These are phyloP conservation scores for Urechis unicinctus DNA, from an alignment of 2,888 invertebrate species.

Conservation along the genomic window DNA sequence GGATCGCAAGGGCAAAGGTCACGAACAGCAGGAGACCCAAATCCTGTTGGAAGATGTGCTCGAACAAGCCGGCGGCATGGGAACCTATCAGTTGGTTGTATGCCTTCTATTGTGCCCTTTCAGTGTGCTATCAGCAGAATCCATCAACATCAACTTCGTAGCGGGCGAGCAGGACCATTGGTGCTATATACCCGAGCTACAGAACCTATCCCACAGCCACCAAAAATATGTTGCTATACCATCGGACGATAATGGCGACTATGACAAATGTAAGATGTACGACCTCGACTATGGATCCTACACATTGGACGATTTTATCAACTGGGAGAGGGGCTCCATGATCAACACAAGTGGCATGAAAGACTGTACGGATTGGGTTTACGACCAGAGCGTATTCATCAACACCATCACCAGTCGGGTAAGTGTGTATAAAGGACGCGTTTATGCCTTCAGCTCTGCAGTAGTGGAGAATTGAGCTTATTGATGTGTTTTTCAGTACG, in stretches of 20 bases:
- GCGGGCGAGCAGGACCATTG: constrained; percentile 15
- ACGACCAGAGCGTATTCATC: constrained; percentile 6
- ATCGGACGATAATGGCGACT: not conserved
- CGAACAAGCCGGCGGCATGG: constrained; percentile 4
- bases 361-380: constrained; percentile 10
- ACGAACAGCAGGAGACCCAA: no score
- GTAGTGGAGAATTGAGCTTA: no score
- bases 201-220: constrained; percentile 5
- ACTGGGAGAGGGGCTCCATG: constrained; percentile 10
- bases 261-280: constrained; percentile 11
- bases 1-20: no score
- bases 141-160: constrained; percentile 15
- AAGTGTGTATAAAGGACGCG: no score
- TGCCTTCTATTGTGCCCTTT: constrained; percentile 1
- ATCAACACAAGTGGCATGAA: not conserved
- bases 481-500: constrained; percentile 5
- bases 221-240: constrained; percentile 20
- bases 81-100: constrained; percentile 5
- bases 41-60: constrained; percentile 13
- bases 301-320: constrained; percentile 6
- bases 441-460: no score
- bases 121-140: constrained; percentile 6
- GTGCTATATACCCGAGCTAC: constrained; percentile 12
- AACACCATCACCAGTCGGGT: constrained; percentile 16
- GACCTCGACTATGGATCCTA: constrained; percentile 9